Evolutionary conservation across 2,888 invertebrate genomes (phyloP), one percentile per base, ranked within the genome.

Genomic region (Brachypalpus laphriformis): DNA sequence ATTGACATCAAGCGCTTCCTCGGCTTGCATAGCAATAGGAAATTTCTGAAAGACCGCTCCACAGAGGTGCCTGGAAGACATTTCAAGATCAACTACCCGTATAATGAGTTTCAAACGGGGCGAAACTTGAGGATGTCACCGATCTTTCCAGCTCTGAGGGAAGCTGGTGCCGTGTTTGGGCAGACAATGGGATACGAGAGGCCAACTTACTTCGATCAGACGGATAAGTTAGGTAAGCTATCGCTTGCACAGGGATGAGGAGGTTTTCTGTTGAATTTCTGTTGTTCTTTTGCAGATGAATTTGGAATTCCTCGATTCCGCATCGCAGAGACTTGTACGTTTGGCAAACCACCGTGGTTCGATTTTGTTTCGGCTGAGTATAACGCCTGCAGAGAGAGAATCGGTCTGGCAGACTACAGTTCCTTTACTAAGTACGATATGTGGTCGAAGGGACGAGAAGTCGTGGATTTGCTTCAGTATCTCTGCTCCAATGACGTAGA

Each of bases 151-250:
- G 96, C 97, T 78, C 92, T 99, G 14, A 94, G 96, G 87, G 97
- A 97, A 90, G 96, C 96, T 8, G 98, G 98, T 0, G 99, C 98
- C 0, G 96, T 98, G 5, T 99, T 99, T 91, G 98, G 98, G 0
- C 98, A 99, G 91, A 97, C 97, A 28, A 99, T 99, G 98, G 99
- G 99, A 0, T 99, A 99, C 91, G 99, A 99, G 91, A 93, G 99
- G 85, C 98, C 99, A 0, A 95, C 96, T 37, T 99, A 97, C 95
- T 99, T 98, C 90, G 96, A 97, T 88, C 92, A 92, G 25, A 91
- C 92, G 11, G 92, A 92, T 66, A 92, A 92, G 72, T 89, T 91
- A 68, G 93, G 93, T 93, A 87, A 87, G 88, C 40, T 0, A 25
- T 16, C 1, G 5, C 0, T 11, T 37, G 1, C 31, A 57, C 65